These are phyloP conservation scores for Leptinotarsa rubiginosa DNA, from an alignment of 2,888 invertebrate genomes.

Conservation along the genomic window DNA sequence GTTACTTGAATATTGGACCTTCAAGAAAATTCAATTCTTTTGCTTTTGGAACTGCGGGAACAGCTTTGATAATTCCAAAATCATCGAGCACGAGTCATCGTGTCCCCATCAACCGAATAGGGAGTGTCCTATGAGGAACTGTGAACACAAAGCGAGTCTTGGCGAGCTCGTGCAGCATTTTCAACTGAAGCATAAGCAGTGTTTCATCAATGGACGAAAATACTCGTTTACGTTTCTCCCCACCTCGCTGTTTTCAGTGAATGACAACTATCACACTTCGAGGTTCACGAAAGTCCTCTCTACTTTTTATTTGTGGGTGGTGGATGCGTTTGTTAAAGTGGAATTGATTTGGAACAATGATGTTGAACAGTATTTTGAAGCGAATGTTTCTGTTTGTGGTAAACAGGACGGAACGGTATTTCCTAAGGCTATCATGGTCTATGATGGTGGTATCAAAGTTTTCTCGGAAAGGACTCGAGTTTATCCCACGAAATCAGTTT, in stretches of 20 bases:
- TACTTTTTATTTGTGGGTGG: neutral
- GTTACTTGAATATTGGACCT: neutral
- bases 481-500: neutral
- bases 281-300: neutral
- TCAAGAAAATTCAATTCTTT: constrained; percentile 1
- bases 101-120: neutral
- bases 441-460: neutral
- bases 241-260: neutral
- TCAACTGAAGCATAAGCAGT: neutral
- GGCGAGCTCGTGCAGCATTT: neutral
- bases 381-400: constrained; percentile 1
- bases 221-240: neutral
- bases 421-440: neutral
- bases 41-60: neutral
- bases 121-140: neutral
- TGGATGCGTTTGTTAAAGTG: constrained; percentile 2
- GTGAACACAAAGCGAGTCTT: neutral
- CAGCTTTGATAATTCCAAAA: neutral
- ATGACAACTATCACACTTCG: neutral
- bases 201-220: neutral
- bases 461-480: neutral
- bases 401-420: neutral
- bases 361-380: neutral
- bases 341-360: neutral
- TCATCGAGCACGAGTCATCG: neutral